Conservation (phyloP, 2,113 vertebrate genomes). For the Marmota monax region DNA sequence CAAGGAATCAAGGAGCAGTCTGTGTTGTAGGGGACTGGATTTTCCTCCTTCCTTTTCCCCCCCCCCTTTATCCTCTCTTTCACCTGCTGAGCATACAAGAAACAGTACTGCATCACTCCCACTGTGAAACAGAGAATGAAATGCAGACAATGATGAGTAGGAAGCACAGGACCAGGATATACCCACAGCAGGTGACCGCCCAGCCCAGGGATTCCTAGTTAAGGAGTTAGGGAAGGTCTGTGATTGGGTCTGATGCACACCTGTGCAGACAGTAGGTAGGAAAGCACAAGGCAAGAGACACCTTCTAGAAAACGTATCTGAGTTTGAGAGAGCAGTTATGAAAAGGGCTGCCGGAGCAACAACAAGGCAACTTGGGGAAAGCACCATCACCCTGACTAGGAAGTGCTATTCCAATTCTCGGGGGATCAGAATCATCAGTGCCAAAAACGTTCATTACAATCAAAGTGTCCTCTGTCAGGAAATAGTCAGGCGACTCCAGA, state of each 20-base stretch:
- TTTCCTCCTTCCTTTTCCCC: too few relatives aligned
- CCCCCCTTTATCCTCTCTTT: not conserved
- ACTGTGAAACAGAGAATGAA: not conserved
- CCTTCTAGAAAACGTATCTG: not conserved
- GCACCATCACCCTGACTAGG: not conserved
- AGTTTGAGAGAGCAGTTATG: not conserved
- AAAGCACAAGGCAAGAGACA: not conserved
- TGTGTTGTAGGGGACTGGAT: too few relatives aligned
- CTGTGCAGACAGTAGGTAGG: too few relatives aligned
- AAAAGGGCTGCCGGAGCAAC: not conserved
- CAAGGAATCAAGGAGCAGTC: not conserved
- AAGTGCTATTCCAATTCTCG: not conserved
- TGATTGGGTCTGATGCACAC: not conserved
- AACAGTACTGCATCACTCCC: not conserved
- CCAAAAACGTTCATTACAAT: not conserved
- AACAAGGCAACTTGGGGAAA: not conserved
- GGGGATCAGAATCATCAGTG: not conserved
- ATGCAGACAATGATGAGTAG: not conserved
- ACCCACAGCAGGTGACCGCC: too few relatives aligned
- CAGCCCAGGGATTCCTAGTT: rapidly evolving
- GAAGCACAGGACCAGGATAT: not conserved
- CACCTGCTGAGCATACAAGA: not conserved
- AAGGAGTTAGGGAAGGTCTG: not conserved
- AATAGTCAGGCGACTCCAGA: not conserved
- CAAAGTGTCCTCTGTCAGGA: not conserved